phyloP scores from a whole-genome alignment of 2,888 invertebrate species.

The Leptopilina syphax region DNA sequence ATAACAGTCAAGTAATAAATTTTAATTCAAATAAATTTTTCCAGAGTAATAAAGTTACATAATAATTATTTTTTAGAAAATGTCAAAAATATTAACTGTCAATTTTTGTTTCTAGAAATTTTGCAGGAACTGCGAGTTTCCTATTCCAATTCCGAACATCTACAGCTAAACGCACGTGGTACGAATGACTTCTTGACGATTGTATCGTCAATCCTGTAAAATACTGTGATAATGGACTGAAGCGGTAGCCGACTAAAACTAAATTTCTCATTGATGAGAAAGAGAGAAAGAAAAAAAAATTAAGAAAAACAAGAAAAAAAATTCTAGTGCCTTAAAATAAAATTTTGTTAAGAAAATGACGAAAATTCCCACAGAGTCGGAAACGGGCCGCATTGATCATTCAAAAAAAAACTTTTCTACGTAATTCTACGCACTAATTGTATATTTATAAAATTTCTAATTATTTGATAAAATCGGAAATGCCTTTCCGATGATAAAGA shows the following conservation, averaged over 20 bases:
- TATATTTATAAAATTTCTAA: slow-evolving; percentile 1
- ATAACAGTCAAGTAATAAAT: too few species aligned
- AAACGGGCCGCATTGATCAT: slow-evolving; percentile 17
- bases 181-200: neutral
- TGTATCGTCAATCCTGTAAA: neutral
- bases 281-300: neutral
- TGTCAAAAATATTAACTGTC: neutral
- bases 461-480: slow-evolving; percentile 45
- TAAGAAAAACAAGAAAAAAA: neutral
- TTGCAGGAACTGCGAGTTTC: neutral
- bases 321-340: neutral
- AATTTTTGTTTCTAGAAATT: neutral
- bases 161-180: neutral
- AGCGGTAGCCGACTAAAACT: slow-evolving; percentile 59
- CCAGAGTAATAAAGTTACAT: too few species aligned
- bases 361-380: slow-evolving; percentile 5
- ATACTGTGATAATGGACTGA: slow-evolving; percentile 47
- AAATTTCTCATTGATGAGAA: slow-evolving; percentile 7
- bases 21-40: neutral
- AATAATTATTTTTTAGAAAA: too few species aligned
- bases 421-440: slow-evolving; percentile 29
- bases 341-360: neutral
- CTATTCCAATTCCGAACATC: neutral
- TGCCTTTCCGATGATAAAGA: slow-evolving; percentile 40
- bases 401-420: slow-evolving; percentile 18